These are phyloP conservation scores for Dasyornis broadbenti DNA, from an alignment of 2,113 vertebrate species.

Conservation along the genomic window DNA sequence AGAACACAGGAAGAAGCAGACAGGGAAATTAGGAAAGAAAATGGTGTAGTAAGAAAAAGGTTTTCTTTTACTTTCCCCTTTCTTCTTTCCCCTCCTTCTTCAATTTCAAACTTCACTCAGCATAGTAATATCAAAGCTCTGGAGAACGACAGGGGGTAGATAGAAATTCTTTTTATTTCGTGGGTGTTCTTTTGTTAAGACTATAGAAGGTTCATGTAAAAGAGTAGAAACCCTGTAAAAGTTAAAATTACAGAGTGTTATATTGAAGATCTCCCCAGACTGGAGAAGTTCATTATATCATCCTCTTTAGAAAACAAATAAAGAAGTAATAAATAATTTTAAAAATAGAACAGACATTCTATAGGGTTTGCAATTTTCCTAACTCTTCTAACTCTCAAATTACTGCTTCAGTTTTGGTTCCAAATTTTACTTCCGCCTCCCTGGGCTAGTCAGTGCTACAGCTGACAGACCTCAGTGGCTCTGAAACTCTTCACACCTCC, in stretches of 20 bases:
- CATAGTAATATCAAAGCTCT: background rate
- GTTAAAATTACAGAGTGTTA: background rate
- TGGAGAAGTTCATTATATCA: background rate
- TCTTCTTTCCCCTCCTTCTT: background rate
- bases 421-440: background rate
- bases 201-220: background rate
- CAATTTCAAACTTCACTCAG: background rate
- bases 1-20: background rate
- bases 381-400: background rate
- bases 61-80: background rate
- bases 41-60: background rate
- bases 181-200: background rate
- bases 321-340: too few species aligned
- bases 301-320: background rate
- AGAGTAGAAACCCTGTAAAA: background rate
- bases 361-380: background rate
- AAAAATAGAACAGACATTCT: background rate
- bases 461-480: background rate
- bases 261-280: background rate
- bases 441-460: too few species aligned
- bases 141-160: background rate
- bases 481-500: background rate
- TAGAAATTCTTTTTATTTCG: background rate
- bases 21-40: background rate
- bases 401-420: background rate